phyloP scores from a whole-genome alignment of 2,888 invertebrate genomes.

The Heterodera filipjevi region DNA sequence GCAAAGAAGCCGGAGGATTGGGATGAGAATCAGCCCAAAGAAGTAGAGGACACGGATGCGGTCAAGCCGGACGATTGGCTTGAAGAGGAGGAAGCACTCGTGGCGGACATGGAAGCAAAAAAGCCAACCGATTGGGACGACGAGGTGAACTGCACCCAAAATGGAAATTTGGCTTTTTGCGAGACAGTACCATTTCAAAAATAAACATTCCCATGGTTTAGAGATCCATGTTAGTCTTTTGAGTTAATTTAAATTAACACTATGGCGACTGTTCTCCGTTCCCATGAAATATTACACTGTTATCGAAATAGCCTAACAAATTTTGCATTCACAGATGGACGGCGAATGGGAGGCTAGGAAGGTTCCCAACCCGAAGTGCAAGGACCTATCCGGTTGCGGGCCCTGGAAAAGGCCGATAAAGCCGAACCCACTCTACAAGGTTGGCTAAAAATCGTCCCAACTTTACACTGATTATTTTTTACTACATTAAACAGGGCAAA shows the following conservation, averaged over 20 bases:
- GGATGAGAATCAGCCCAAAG: slow-evolving; percentile 80
- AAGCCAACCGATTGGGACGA: slow-evolving; percentile 95
- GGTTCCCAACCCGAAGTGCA: slow-evolving; percentile 85
- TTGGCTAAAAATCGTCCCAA: slow-evolving; percentile 40
- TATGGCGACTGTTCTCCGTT: no score
- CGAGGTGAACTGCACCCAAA: not conserved
- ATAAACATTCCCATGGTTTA: no score
- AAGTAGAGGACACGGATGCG: slow-evolving; percentile 72
- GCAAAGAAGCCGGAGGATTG: slow-evolving; percentile 74
- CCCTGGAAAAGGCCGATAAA: slow-evolving; percentile 77
- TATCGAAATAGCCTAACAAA: no score
- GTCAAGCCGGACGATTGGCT: slow-evolving; percentile 68
- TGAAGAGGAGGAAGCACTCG: slow-evolving; percentile 83
- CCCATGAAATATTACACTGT: not conserved
- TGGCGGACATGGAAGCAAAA: slow-evolving; percentile 81
- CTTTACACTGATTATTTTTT: not conserved
- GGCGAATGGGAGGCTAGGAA: slow-evolving; percentile 96
- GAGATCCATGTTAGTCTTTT: no score
- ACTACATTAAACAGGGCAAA: slow-evolving; percentile 74
- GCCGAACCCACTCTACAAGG: slow-evolving; percentile 70
- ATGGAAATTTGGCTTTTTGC: not conserved
- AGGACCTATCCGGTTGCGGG: slow-evolving; percentile 84
- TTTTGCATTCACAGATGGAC: slow-evolving; percentile 78
- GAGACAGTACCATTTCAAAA: no score
- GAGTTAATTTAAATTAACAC: no score